Percentiles rank a stretch among this genome's conserved stretches.
Evolutionary conservation across 2,113 vertebrate species (phyloP).

Genomic region (Chrysemys picta): DNA sequence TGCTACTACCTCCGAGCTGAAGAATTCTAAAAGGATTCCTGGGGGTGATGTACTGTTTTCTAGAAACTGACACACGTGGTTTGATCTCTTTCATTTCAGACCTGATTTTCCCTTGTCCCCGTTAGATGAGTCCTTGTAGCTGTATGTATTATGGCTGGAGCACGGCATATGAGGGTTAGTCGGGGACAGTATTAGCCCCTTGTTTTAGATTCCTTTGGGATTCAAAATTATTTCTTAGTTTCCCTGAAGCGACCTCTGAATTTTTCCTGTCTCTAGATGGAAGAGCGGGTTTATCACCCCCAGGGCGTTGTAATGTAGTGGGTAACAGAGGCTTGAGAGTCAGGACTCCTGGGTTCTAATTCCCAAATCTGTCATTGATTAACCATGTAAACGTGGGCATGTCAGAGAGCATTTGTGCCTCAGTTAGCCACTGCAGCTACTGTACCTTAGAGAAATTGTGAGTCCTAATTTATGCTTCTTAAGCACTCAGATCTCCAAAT

Average conservation of each 20-base stretch:
- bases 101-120: background rate
- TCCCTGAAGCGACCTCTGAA: rapidly evolving
- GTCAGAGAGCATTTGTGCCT: background rate
- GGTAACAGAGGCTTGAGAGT: background rate
- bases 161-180: background rate
- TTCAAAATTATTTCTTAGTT: background rate
- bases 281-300: background rate
- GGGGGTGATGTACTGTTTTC: background rate
- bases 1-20: background rate
- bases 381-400: background rate
- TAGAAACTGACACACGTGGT: background rate
- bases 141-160: rapidly evolving
- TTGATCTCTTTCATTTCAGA: background rate
- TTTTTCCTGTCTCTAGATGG: background rate
- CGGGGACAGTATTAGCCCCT: rapidly evolving
- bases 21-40: background rate
- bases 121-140: background rate
- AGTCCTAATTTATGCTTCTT: background rate
- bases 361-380: rapidly evolving
- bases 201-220: background rate
- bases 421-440: background rate
- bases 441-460: background rate
- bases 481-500: background rate
- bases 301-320: background rate
- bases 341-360: background rate